Evolutionary conservation across 2,797 vertebrate genomes (phyloP), one percentile per base, ranked within the genome.

Genomic region (Sylvia borin): DNA sequence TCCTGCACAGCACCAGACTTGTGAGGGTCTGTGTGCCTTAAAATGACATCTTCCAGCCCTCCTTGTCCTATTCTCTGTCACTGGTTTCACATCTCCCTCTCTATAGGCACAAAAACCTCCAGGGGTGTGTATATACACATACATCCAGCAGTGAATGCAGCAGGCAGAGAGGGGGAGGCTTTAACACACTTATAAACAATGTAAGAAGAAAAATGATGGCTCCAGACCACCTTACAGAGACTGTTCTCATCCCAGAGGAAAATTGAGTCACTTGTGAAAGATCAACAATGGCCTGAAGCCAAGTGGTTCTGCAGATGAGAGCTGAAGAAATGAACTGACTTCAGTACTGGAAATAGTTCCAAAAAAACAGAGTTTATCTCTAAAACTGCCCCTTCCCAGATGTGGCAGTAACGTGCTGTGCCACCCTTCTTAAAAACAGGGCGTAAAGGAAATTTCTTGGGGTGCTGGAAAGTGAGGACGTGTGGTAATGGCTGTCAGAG

Each of bases 111-210:
- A 51, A 38, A 13, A 45, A n/a, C 11, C 61, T 24, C 7, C 10
- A 7, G 19, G 51, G 17, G 1, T 9, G 16, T 20, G 6, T 24
- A 3, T 13, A 1, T 11, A 14, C 9, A 17, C 5, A 4, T 4
- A 6, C 2, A 68, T 4, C 18, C 43, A 79, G 55, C 48, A 93
- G 22, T 32, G 90, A 51, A n/a, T 3, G 34, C 26, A 43, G n/a
- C 38, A 77, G 66, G 16, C 24, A 78, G 58, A n/a, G 36, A 16
- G 8, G 25, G 10, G 24, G 36, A 50, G 25, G 18, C 32, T 60
- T 78, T 50, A 42, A 32, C 22, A 50, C 31, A 24, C 18, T 60
- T 20, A 10, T 2, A 21, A 60, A 22, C 24, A 31, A 11, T 2
- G 5, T 54, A 40, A 58, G 65, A 54, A 57, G 27, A 16, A 60